Conservation (phyloP, 2,113 vertebrate species). For the Mastomys coucha region DNA sequence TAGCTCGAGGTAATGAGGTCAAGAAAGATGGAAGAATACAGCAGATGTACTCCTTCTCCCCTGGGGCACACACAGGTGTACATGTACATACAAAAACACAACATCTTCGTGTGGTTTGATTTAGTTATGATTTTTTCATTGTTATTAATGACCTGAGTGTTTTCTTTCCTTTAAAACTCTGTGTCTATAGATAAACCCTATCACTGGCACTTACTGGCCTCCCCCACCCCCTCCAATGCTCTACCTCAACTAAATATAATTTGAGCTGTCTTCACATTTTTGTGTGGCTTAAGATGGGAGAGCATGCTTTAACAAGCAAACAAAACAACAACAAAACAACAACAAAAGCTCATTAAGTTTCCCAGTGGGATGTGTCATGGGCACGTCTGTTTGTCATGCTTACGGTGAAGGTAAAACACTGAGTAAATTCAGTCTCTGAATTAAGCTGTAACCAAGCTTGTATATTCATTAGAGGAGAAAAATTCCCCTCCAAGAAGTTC, state of each 20-base stretch:
- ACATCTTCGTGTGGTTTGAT: not conserved
- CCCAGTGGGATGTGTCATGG: conserved; percentile 84
- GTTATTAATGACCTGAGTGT: not conserved
- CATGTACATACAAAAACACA: not conserved
- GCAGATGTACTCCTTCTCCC: not conserved
- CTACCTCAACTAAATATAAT: conserved; percentile 36
- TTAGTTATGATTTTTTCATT: not conserved
- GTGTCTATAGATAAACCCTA: not conserved
- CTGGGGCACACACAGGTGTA: not conserved
- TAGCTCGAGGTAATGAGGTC: not conserved
- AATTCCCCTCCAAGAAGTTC: conserved; percentile 98
- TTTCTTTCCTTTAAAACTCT: conserved; percentile 40
- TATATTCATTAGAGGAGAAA: conserved; percentile 99
- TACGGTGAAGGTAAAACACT: conserved; percentile 86
- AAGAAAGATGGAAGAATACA: fast-evolving
- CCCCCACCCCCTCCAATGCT: conserved; percentile 24
- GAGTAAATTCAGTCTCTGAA: conserved; percentile 90
- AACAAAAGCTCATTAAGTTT: conserved; percentile 63
- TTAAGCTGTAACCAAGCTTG: conserved; percentile 96
- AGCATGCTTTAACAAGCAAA: not conserved
- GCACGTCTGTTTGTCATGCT: conserved; percentile 88
- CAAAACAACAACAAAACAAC: not conserved
- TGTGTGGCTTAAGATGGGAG: conserved; percentile 16
- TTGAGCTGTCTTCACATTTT: conserved; percentile 70
- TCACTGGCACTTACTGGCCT: not conserved